Evolutionary conservation across 2,797 vertebrate species (phyloP), one percentile per base, ranked within the genome.

Genomic region (Rhinella marina): DNA sequence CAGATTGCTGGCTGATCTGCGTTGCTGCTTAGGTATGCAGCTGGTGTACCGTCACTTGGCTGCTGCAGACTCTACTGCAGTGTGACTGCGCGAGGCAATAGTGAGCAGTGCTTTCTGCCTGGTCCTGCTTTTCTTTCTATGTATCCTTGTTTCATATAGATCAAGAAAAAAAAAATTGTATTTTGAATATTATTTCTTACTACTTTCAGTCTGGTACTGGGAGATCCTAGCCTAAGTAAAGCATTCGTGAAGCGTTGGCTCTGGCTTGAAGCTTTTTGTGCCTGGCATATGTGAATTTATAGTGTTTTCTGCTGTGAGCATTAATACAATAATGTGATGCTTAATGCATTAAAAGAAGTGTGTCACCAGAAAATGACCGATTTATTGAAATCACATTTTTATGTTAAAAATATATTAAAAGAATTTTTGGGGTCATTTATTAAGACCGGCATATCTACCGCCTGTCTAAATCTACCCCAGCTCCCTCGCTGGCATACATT

Each of bases 1-100:
- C 77, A 59, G 11, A 73, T 73, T 68, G 52, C 52, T n/a, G 80
- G 70, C 10, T 52, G 50, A 50, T 61, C 77, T 82, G 19, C 16
- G 23, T 14, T 81, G 62, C 87, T 88, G 27, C 56, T 88, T 85
- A 75, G 21, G 82, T 81, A 88, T 88, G 83, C 87, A 72, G 78
- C 83, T 81, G 66, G 87, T 88, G 87, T 84, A 61, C 70, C 14
- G 76, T 21, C 81, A 85, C 52, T 86, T 77, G 75, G 84, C 84
- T 86, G 88, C 88, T 77, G 88, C 84, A 89, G 84, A 83, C 50
- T 86, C 70, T 73, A 77, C 83, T 86, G 88, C 84, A 86, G 79
- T 86, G 79, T 89, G 82, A 80, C 82, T 54, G 61, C n/a, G 61
- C 29, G 61, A 84, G 52, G 52, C 48, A 62, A 61, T 84, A 17